A percentile compares a stretch with the other conserved stretches of the same genome.
Evolutionary conservation across 2,888 invertebrate genomes (phyloP).

Genomic region (Caenorhabditis auriculariae): DNA sequence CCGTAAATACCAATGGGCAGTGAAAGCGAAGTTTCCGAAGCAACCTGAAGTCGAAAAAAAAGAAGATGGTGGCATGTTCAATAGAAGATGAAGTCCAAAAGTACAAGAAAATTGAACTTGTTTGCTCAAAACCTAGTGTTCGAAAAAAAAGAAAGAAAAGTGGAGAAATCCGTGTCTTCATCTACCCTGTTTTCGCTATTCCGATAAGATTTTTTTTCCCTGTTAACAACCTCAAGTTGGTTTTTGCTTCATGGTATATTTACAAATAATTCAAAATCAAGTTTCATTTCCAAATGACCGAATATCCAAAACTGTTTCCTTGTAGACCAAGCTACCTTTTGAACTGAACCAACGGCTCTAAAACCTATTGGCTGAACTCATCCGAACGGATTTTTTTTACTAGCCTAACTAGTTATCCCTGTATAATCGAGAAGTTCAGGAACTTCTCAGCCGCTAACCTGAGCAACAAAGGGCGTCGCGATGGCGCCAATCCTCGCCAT

Average conservation of each 20-base stretch:
- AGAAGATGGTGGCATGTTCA: slow-evolving; percentile 2
- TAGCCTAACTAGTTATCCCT: neutral
- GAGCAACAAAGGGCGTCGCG: slow-evolving; percentile 89
- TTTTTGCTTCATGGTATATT: no score
- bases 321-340: no score
- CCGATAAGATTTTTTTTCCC: no score
- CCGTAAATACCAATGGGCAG: slow-evolving; percentile 79
- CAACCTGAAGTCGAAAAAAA: slow-evolving; percentile 69
- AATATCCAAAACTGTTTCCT: no score
- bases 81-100: slow-evolving; percentile 64
- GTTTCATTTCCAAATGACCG: no score
- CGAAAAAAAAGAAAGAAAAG: neutral
- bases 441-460: slow-evolving; percentile 71
- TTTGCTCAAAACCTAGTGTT: neutral
- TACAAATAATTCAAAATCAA: no score
- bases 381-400: no score
- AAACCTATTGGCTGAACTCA: no score
- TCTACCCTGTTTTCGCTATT: neutral
- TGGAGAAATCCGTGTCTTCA: neutral
- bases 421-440: neutral
- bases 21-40: slow-evolving; percentile 76
- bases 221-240: no score
- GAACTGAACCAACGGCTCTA: no score
- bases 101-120: slow-evolving; percentile 2
- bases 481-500: slow-evolving; percentile 89